phyloP scores from a whole-genome alignment of 2,113 vertebrate species.

The Excalfactoria chinensis region DNA sequence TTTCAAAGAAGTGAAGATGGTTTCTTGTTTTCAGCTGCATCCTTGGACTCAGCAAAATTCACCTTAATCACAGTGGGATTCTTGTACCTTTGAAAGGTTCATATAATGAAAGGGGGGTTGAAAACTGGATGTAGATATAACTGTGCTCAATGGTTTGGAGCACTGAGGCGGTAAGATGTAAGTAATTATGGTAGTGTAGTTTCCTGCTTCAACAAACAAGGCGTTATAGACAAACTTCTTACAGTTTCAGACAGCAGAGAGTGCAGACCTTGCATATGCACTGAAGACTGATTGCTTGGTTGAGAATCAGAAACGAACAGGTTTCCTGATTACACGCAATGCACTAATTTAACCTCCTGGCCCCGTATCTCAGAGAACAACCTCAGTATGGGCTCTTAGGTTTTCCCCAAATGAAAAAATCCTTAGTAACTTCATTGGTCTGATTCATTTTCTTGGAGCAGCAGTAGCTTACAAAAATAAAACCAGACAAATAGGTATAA shows the following conservation, averaged over 20 bases:
- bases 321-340: background rate
- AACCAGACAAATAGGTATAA: background rate
- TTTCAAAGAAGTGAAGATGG: background rate
- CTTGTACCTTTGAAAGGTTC: background rate
- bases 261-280: background rate
- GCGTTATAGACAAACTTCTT: background rate
- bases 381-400: background rate
- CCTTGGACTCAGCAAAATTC: rapidly evolving
- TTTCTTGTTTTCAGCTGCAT: background rate
- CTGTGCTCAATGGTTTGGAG: background rate
- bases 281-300: background rate
- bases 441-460: background rate
- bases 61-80: background rate
- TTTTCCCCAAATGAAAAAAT: background rate
- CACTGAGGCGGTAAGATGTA: background rate
- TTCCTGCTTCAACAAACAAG: background rate
- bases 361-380: background rate
- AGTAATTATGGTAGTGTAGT: background rate
- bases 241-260: background rate
- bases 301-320: background rate
- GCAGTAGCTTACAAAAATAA: background rate
- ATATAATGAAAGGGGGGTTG: background rate
- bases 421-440: background rate
- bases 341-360: background rate
- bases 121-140: background rate